Conservation (phyloP, 2,113 vertebrate species). For the Heptranchias perlo region DNA sequence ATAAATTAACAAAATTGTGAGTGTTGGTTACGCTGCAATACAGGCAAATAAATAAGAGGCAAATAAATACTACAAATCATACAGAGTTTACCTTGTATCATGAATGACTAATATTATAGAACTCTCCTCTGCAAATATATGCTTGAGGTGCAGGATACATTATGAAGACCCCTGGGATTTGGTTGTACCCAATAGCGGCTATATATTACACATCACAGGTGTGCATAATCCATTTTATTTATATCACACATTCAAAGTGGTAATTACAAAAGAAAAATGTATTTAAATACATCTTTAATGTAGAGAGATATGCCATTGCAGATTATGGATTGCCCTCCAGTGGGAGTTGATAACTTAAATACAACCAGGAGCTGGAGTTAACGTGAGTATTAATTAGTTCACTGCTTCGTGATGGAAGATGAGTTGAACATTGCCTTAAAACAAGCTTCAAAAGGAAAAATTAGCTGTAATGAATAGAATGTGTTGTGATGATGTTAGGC, state of each 20-base stretch:
- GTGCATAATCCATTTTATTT: neutral
- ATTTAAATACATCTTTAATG: neutral
- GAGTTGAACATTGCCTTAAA: neutral
- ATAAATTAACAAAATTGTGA: neutral
- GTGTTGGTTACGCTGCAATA: neutral
- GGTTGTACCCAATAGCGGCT: neutral
- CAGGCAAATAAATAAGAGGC: neutral
- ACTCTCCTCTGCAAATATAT: neutral
- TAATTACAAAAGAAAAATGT: neutral
- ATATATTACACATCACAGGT: neutral
- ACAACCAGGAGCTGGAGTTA: neutral
- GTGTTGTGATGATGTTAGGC: neutral
- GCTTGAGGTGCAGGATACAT: neutral
- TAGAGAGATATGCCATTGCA: neutral
- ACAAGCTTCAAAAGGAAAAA: neutral
- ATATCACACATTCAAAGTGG: neutral
- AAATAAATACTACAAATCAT: neutral
- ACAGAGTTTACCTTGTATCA: neutral
- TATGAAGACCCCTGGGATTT: neutral
- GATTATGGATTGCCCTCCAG: neutral
- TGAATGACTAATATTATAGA: neutral
- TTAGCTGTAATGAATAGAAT: neutral
- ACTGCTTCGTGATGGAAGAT: neutral
- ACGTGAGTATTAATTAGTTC: neutral
- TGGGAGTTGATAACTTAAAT: neutral